These are phyloP conservation scores for Axis porcinus DNA, from an alignment of 2,113 vertebrate species.

Conservation along the genomic window DNA sequence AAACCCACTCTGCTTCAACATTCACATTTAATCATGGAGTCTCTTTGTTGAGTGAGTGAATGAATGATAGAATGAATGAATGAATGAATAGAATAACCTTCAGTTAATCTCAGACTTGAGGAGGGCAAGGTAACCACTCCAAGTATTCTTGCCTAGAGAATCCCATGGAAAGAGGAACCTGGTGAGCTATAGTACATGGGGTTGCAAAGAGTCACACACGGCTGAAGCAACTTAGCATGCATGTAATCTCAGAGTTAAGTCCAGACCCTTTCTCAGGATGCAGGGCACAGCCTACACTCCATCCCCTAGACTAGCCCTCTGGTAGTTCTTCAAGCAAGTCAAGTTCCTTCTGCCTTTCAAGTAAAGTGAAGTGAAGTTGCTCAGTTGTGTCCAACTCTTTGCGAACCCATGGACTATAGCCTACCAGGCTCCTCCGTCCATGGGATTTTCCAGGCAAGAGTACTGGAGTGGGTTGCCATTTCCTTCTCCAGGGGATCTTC, in stretches of 20 bases:
- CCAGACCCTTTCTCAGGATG: background rate
- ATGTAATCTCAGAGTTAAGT: background rate
- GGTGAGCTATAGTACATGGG: background rate
- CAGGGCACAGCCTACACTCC: background rate
- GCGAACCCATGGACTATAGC: too few species aligned
- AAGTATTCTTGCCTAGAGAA: background rate
- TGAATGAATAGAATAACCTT: background rate
- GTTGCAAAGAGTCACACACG: rapidly evolving
- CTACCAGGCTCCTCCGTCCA: too few species aligned
- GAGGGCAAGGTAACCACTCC: background rate
- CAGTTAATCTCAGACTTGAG: background rate
- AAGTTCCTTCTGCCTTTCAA: background rate
- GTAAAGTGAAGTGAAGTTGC: too few species aligned
- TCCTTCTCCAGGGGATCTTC: too few species aligned
- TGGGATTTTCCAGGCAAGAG: too few species aligned
- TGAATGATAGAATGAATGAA: background rate
- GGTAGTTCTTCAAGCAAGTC: background rate
- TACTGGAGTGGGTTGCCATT: too few species aligned
- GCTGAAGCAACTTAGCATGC: background rate
- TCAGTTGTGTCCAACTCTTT: too few species aligned
- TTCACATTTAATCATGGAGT: background rate
- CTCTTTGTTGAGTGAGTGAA: background rate
- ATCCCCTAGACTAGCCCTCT: background rate
- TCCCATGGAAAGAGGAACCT: background rate
- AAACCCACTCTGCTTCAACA: background rate